phyloP scores from a whole-genome alignment of 2,113 vertebrate genomes.

The Sinocyclocheilus anophthalmus region DNA sequence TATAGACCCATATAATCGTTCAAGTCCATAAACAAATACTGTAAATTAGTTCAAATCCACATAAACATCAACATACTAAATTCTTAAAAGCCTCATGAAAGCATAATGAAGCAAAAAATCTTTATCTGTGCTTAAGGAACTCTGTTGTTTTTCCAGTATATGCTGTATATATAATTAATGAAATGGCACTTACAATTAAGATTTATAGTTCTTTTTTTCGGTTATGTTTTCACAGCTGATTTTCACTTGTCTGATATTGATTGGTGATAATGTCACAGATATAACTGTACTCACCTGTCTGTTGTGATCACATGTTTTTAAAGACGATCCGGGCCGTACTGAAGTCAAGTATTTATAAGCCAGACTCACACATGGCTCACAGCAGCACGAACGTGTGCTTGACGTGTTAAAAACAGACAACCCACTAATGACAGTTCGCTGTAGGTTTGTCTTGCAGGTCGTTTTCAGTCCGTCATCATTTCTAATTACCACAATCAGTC shows the following conservation, averaged over 20 bases:
- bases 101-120: not conserved
- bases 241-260: constrained; percentile 14
- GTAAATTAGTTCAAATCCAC: too few species aligned
- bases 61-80: too few species aligned
- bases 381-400: constrained; percentile 52
- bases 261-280: not conserved
- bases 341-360: not conserved
- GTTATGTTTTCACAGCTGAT: not conserved
- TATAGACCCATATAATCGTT: too few species aligned
- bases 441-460: constrained; percentile 57
- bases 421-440: constrained; percentile 71
- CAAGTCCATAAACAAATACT: too few species aligned
- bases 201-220: constrained; percentile 14
- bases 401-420: constrained; percentile 66
- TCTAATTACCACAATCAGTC: constrained; percentile 65
- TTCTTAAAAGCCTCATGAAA: not conserved
- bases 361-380: not conserved
- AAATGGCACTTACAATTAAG: not conserved
- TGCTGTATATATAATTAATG: not conserved
- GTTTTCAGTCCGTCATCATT: constrained; percentile 63
- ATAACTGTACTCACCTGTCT: not conserved
- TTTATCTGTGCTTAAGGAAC: not conserved
- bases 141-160: too few species aligned
- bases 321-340: not conserved
- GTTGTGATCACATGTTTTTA: not conserved